Conservation (phyloP, 1,140 invertebrate genomes). For the Thaumetopoea pityocampa region DNA sequence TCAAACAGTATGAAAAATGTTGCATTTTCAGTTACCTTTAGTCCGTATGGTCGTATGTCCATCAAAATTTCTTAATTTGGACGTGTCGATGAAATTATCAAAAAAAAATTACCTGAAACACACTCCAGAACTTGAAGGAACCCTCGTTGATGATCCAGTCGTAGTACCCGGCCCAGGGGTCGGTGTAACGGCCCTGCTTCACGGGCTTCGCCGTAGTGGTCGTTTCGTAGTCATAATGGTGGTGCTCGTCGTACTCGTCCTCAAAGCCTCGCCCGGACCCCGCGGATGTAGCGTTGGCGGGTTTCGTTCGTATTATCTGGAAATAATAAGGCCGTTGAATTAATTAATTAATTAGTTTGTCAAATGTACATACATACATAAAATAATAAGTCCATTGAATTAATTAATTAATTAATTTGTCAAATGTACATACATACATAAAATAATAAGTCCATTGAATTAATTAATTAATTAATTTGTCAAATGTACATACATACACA, state of each 20-base stretch:
- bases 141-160: slow-evolving; percentile 90
- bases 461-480: too few relatives aligned
- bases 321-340: slow-evolving; percentile 11
- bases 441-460: too few relatives aligned
- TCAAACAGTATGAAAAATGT: too few relatives aligned
- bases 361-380: too few relatives aligned
- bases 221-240: slow-evolving; percentile 41
- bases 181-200: slow-evolving; percentile 71
- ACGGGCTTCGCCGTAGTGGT: slow-evolving; percentile 59
- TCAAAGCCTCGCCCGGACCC: slow-evolving; percentile 53
- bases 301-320: slow-evolving; percentile 33
- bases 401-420: too few relatives aligned
- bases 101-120: slow-evolving; percentile 85
- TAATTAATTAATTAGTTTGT: neutral
- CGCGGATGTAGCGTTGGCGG: slow-evolving; percentile 25
- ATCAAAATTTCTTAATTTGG: too few relatives aligned
- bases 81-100: too few relatives aligned
- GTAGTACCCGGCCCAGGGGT: slow-evolving; percentile 86
- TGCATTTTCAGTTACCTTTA: too few relatives aligned
- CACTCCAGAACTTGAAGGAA: slow-evolving; percentile 91
- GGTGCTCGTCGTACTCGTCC: slow-evolving; percentile 63
- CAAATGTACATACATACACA: too few relatives aligned
- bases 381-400: too few relatives aligned
- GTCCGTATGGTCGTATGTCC: too few relatives aligned
- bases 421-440: too few relatives aligned